Base-by-base conservation (phyloP, 1,140 invertebrate species). In the Atopsyche davidsoni region DNA sequence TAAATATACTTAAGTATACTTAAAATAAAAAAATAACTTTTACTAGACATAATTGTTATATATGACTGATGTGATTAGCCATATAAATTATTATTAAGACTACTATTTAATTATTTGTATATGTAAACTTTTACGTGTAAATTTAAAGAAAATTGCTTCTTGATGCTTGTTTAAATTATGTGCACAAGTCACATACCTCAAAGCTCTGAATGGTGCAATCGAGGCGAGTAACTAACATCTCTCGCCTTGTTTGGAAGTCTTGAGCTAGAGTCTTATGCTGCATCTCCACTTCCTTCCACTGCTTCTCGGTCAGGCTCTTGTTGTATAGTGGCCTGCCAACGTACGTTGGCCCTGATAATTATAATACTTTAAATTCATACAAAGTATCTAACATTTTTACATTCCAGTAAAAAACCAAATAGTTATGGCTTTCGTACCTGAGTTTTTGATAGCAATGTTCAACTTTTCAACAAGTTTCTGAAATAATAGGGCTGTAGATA, bases 131-230 rank as follows among this genome's bases (percentile, higher is more conserved):
- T n/a, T n/a, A n/a, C n/a, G n/a, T n/a, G n/a, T n/a, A n/a, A n/a
- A n/a, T n/a, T n/a, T n/a, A n/a, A n/a, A n/a, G n/a, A n/a, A n/a
- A n/a, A n/a, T n/a, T n/a, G n/a, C n/a, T n/a, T n/a, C n/a, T n/a
- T n/a, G n/a, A n/a, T n/a, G n/a, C n/a, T n/a, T n/a, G n/a, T n/a
- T n/a, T n/a, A n/a, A n/a, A n/a, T n/a, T n/a, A n/a, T n/a, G n/a
- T n/a, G n/a, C n/a, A n/a, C n/a, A n/a, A n/a, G n/a, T n/a, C 36
- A 45, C 57, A 63, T 64, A 83, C 82, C 73, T 86, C 78, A 70
- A 96, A 97, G 17, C 92, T 96, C 68, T 93, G 89, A 60, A 97
- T 81, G 2, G 94, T 98, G 28, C 94, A 92, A 72, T 97, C 93
- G 32, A 96, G 68, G 41, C 95, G 75, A 51, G 91, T 93, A 1